Base-by-base conservation (phyloP, 1,140 invertebrate genomes). In the Tribolium madens region DNA sequence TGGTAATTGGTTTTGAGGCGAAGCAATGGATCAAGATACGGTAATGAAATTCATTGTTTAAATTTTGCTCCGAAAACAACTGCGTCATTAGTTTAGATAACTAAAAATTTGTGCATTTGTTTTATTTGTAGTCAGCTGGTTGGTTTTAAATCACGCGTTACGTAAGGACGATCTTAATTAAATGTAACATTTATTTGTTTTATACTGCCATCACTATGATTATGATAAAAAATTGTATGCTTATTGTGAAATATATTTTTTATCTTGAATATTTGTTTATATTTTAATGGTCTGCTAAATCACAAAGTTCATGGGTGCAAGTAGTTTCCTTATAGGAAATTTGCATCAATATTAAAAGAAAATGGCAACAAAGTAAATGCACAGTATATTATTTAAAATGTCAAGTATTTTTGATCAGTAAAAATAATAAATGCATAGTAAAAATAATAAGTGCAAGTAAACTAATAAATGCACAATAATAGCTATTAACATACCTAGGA, bases 1-100 rank as follows among this genome's bases (percentile, higher is more conserved):
- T 9, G 57, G 57, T 64, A 33, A 31, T n/a, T 64, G n/a, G 14
- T n/a, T 64, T 64, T 33, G 21, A 64, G 12, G 31, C 52, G 57
- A 60, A 60, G 2, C 10, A 18, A 26, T 60, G n/a, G 21, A 26
- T 60, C 21, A 60, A 60, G n/a, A n/a, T n/a, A n/a, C 13, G 17
- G 53, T 33, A 12, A 33, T 64, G 21, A 21, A 14, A 57, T 13
- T 7, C 14, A 52, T 13, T 7, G 14, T 14, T 14, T 5, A 52
- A 52, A 52, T 57, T 42, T 42, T 10, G n/a, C 36, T 4, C n/a
- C 9, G 7, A 42, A 36, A 42, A n/a, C 36, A 42, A 42, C 3
- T 42, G 36, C 36, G 36, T 42, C 36, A 42, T 42, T n/a, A 42
- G n/a, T 9, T n/a, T 42, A 42, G 36, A 42, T 42, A 42, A 42